phyloP scores from a whole-genome alignment of 2,113 vertebrate genomes.

The Columba janthina region DNA sequence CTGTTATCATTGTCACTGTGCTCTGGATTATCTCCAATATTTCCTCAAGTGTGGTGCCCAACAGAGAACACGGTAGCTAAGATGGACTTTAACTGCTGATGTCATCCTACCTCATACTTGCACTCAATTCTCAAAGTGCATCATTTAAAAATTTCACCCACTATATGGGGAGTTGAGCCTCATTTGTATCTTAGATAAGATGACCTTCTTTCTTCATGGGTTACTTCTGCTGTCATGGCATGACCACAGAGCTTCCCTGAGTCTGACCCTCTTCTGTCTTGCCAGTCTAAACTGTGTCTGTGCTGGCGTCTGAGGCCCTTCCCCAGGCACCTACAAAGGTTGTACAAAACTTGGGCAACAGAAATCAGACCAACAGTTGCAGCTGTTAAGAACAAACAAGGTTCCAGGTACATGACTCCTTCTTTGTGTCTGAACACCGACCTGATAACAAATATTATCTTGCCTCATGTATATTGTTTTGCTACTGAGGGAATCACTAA shows the following conservation, averaged over 20 bases:
- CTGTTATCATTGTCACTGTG: background rate
- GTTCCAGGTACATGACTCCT: background rate
- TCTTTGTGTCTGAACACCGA: background rate
- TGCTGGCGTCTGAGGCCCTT: background rate
- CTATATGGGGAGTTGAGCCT: background rate
- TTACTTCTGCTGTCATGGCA: background rate
- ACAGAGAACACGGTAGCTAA: background rate
- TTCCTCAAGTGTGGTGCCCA: background rate
- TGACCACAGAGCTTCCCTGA: background rate
- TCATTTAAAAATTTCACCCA: background rate
- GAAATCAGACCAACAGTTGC: background rate
- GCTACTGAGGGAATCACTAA: background rate
- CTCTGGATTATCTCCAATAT: background rate
- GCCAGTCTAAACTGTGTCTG: background rate
- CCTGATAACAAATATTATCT: background rate
- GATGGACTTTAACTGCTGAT: background rate
- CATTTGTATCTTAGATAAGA: background rate
- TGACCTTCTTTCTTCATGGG: background rate
- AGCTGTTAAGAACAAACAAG: background rate
- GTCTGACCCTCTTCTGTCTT: background rate
- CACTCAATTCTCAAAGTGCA: accelerated
- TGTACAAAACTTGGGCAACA: background rate
- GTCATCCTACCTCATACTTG: background rate
- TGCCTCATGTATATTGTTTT: background rate
- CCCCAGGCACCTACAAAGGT: background rate